These are phyloP conservation scores for Engraulis encrasicolus DNA, from an alignment of 2,113 vertebrate species.

Conservation along the genomic window DNA sequence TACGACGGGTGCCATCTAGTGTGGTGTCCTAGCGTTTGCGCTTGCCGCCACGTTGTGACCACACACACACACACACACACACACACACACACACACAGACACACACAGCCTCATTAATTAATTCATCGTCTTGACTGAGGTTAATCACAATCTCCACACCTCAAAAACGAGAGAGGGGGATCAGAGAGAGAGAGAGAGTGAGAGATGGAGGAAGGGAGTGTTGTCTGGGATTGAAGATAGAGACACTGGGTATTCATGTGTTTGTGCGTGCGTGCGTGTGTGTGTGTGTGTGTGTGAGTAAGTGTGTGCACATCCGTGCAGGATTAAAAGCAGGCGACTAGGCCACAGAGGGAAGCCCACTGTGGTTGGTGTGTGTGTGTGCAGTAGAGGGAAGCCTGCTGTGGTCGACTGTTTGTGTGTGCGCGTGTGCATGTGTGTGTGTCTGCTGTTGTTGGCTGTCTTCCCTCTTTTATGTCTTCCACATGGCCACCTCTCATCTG, in stretches of 20 bases:
- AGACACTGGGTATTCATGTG: no score
- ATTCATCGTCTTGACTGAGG: conserved; percentile 44
- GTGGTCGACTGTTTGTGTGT: neutral
- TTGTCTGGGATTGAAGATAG: no score
- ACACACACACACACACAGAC: conserved; percentile 43
- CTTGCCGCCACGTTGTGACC: no score
- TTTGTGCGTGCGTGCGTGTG: no score
- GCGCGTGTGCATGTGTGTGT: no score
- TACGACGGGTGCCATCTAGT: no score
- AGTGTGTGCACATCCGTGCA: no score
- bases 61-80: conserved; percentile 28
- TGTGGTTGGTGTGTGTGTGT: no score
- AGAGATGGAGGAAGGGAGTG: neutral
- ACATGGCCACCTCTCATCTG: conserved; percentile 30
- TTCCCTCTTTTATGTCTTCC: conserved; percentile 24
- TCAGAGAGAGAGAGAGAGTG: neutral
- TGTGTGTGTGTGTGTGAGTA: no score
- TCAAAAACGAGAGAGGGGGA: conserved; percentile 27
- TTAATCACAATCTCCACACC: conserved; percentile 41
- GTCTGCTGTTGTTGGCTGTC: conserved; percentile 15
- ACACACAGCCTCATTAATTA: conserved; percentile 51
- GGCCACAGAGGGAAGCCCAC: no score
- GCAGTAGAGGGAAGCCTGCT: conserved; percentile 16
- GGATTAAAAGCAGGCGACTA: no score
- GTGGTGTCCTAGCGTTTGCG: no score